A percentile compares a stretch with the other conserved stretches of the same genome.
Conservation (phyloP, 2,888 invertebrate genomes). For the Tolmerus cingulatus region DNA sequence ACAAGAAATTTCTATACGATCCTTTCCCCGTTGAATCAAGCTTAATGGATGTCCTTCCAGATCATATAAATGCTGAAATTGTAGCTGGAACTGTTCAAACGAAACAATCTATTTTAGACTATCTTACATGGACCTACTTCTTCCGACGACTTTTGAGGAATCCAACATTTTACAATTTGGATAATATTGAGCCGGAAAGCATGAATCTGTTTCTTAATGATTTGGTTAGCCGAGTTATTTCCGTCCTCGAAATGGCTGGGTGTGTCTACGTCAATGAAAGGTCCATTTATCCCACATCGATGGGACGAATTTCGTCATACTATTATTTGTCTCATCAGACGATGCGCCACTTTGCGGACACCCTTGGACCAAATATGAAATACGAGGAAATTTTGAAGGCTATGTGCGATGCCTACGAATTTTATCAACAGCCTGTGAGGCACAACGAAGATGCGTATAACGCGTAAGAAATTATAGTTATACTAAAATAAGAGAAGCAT, state of each 20-base stretch:
- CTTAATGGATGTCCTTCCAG: constrained; percentile 86
- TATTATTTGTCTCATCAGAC: constrained; percentile 96
- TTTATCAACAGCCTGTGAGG: constrained; percentile 92
- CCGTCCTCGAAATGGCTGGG: constrained; percentile 75
- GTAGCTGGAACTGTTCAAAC: constrained; percentile 94
- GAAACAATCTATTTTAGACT: constrained; percentile 93
- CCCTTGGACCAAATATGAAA: constrained; percentile 70
- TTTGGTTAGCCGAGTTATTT: constrained; percentile 81
- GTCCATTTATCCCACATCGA: constrained; percentile 69
- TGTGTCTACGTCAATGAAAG: constrained; percentile 79
- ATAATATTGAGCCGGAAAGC: constrained; percentile 72
- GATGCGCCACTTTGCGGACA: constrained; percentile 81
- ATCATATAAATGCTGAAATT: constrained; percentile 97
- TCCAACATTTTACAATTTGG: constrained; percentile 88
- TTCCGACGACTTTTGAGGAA: constrained; percentile 91
- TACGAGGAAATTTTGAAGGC: constrained; percentile 79
- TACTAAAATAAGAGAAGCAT: constrained; percentile 16
- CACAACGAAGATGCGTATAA: constrained; percentile 97
- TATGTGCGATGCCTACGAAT: constrained; percentile 87
- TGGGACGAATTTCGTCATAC: constrained; percentile 94
- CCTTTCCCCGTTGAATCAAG: constrained; percentile 99
- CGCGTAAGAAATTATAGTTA: constrained; percentile 68
- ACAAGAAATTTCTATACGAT: constrained; percentile 98
- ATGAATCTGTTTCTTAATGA: constrained; percentile 80
- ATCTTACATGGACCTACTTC: constrained; percentile 98